Evolutionary conservation across 2,888 invertebrate species (phyloP).

Genomic region (Carabus problematicus): DNA sequence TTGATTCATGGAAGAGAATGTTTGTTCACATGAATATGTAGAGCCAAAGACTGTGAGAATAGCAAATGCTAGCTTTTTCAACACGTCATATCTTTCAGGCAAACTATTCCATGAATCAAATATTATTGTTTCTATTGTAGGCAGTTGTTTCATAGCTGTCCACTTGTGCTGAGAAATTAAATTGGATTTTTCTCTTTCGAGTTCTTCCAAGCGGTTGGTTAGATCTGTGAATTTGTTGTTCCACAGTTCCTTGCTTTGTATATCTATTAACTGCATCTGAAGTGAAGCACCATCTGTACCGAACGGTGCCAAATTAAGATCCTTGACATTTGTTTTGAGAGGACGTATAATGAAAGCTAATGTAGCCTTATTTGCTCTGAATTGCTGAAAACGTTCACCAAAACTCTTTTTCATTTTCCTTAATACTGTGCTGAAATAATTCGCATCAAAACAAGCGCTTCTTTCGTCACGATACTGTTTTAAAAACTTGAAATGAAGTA

Average conservation of each 20-base stretch:
- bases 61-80: not conserved
- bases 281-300: slow-evolving; percentile 48
- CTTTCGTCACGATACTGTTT: slow-evolving; percentile 45
- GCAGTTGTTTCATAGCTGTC: slow-evolving; percentile 21
- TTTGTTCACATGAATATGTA: slow-evolving; percentile 5
- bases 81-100: not conserved
- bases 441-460: slow-evolving; percentile 43
- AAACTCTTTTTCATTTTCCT: slow-evolving; percentile 48
- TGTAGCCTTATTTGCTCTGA: slow-evolving; percentile 49
- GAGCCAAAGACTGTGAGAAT: slow-evolving; percentile 18
- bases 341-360: slow-evolving; percentile 49
- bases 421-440: slow-evolving; percentile 46
- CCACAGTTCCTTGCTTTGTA: slow-evolving; percentile 49
- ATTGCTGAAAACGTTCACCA: slow-evolving; percentile 50
- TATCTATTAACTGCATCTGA: slow-evolving; percentile 51
- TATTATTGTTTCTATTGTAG: not conserved
- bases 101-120: slow-evolving; percentile 22
- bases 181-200: slow-evolving; percentile 51
- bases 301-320: slow-evolving; percentile 46
- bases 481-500: slow-evolving; percentile 44
- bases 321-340: slow-evolving; percentile 47
- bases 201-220: slow-evolving; percentile 55
- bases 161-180: slow-evolving; percentile 24
- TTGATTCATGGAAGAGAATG: slow-evolving; percentile 5
- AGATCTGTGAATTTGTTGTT: slow-evolving; percentile 50